Conservation (phyloP, 1,140 invertebrate species). For the Lineus longissimus region DNA sequence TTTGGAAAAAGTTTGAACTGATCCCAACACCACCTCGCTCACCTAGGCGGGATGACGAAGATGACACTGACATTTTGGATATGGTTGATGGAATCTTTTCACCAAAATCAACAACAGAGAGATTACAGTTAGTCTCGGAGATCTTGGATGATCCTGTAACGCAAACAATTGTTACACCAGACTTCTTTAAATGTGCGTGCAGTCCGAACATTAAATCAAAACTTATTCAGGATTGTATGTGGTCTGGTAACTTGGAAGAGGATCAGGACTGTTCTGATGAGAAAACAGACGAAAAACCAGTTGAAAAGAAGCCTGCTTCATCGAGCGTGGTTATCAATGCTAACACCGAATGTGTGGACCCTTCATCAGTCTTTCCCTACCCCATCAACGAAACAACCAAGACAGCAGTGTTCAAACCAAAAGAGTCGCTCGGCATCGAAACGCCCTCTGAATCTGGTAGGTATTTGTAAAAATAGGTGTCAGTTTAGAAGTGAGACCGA, state of each 20-base stretch:
- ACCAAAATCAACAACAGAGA: not conserved
- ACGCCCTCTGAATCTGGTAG: slow-evolving; percentile 83
- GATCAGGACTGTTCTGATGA: slow-evolving; percentile 21
- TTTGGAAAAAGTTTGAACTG: slow-evolving; percentile 59
- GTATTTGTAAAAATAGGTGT: slow-evolving; percentile 45
- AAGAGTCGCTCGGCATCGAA: slow-evolving; percentile 62
- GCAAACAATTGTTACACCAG: not conserved
- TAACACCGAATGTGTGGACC: slow-evolving; percentile 35
- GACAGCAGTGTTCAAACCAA: not conserved
- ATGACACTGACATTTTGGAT: slow-evolving; percentile 9
- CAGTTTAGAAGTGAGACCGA: no score
- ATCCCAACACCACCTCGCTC: slow-evolving; percentile 46
- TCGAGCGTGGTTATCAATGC: slow-evolving; percentile 2
- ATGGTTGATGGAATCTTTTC: slow-evolving; percentile 2
- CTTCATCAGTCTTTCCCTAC: slow-evolving; percentile 41
- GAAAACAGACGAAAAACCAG: slow-evolving; percentile 23
- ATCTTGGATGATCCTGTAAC: slow-evolving; percentile 4
- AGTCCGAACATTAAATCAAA: slow-evolving; percentile 26
- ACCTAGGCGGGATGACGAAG: slow-evolving; percentile 33
- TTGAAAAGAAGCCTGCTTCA: not conserved
- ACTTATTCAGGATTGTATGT: slow-evolving; percentile 65
- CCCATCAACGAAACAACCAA: slow-evolving; percentile 27
- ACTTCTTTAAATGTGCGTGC: slow-evolving; percentile 4
- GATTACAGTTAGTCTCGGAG: slow-evolving; percentile 11
- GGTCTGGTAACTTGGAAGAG: slow-evolving; percentile 56